These are phyloP conservation scores for Blomia tropicalis DNA, from an alignment of 2,888 invertebrate species.

Conservation along the genomic window DNA sequence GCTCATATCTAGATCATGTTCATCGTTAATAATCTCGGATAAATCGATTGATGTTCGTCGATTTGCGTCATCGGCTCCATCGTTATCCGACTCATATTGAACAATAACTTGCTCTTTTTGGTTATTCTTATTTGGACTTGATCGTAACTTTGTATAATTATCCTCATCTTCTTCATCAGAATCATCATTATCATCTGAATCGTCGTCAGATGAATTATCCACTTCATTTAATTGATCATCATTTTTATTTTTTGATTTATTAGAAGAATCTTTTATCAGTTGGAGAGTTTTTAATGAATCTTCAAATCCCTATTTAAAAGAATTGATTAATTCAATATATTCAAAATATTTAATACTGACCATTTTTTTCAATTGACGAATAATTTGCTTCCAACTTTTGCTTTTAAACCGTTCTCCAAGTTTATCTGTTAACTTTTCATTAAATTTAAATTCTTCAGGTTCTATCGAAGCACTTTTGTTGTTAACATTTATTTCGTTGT, in stretches of 20 bases:
- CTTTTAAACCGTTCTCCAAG: no score
- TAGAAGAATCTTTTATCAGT: background rate
- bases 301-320: background rate
- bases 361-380: conserved; percentile 49
- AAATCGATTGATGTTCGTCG: background rate
- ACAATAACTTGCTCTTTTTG: background rate
- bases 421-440: background rate
- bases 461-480: background rate
- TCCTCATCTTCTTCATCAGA: background rate
- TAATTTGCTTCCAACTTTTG: conserved; percentile 55
- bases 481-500: background rate
- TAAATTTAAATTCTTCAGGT: background rate
- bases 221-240: background rate
- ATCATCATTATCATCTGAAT: background rate
- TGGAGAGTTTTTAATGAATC: background rate
- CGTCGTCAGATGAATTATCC: background rate
- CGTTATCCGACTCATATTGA: background rate
- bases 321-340: background rate
- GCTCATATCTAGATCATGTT: background rate
- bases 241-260: background rate
- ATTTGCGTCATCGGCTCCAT: background rate
- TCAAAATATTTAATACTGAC: background rate
- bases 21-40: background rate
- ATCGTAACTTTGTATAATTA: background rate
- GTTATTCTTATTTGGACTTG: background rate